phyloP scores from a whole-genome alignment of 1,140 invertebrate species.

The Proales similis region DNA sequence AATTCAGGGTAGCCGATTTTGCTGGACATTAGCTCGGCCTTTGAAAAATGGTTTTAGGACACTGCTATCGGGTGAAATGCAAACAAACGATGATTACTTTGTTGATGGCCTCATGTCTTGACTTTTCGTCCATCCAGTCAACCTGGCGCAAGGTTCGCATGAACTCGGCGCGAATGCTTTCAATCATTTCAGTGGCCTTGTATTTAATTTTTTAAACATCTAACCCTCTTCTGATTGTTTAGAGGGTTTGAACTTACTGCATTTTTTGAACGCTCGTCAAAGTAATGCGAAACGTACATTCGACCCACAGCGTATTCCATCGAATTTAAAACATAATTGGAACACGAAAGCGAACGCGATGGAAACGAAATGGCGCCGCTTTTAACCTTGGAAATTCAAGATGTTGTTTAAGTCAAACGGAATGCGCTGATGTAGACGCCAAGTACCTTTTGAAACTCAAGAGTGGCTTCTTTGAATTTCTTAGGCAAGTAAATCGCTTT shows the following conservation, averaged over 20 bases:
- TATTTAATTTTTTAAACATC: conserved; percentile 36
- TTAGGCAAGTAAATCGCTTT: background rate
- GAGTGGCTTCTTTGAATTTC: conserved; percentile 33
- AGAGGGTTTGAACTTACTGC: conserved; percentile 40
- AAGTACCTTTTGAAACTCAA: conserved; percentile 23
- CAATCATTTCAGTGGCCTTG: conserved; percentile 75
- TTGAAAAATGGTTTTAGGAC: no score
- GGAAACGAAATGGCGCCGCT: conserved; percentile 19
- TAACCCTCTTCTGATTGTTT: background rate
- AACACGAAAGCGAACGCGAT: conserved; percentile 58
- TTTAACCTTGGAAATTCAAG: background rate
- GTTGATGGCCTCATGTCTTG: conserved; percentile 66
- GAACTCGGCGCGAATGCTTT: conserved; percentile 71
- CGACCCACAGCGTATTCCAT: conserved; percentile 76
- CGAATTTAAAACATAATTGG: conserved; percentile 70
- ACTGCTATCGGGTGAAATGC: background rate
- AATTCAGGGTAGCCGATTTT: conserved; percentile 44
- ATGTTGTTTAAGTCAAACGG: no score
- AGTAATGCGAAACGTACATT: conserved; percentile 76
- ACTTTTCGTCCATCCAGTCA: conserved; percentile 74
- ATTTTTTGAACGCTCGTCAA: conserved; percentile 71
- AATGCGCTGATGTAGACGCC: background rate
- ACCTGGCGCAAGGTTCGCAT: conserved; percentile 64
- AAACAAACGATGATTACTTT: conserved; percentile 58
- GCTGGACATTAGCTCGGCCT: conserved; percentile 39